Base-by-base conservation (phyloP, 30 jellyfish, hydroid and myxozoan species). In the Aurelia sp. region DNA sequence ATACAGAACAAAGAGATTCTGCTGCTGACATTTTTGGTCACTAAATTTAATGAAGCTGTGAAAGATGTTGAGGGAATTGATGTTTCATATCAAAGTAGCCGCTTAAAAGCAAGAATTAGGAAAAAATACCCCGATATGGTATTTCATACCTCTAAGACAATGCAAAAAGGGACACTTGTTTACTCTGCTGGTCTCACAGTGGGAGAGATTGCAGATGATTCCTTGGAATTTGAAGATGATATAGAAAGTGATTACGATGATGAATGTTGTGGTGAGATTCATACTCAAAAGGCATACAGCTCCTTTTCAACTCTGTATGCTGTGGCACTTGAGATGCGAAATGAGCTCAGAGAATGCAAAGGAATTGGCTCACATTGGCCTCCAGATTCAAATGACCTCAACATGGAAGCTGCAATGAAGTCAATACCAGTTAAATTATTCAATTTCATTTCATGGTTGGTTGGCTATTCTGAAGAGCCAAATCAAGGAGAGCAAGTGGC, bases 361-460 rank as follows among this genome's bases (percentile, higher is more conserved):
- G 79, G 88, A 30, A 76, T 50, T 58, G 55, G 75, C 35, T 57
- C 75, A 35, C 4, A 33, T 38, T 84, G 94, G 90, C 94, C 90
- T 16, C 95, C 90, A 17, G 71, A 72, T 47, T 63, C 89, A 60
- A 53, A 59, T 18, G 84, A 73, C 21, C 61, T 85, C 47, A 63
- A 52, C 63, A 52, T 73, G 41, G 76, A 40, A 41, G 48, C 51
- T n/a, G 90, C 82, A 60, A 41, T 71, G 60, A 74, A 85, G 18
- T 59, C 90, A 22, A 74, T 84, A 85, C 90, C 84, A 53, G 63
- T 38, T 63, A 50, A 40, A 24, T 21, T 85, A 31, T 85, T 50
- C 64, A 85, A 85, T 73, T 70, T 84, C 55, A 48, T 72, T 84
- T 70, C 93, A 17, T 72, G 89, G 89, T 51, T 76, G 63, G 81